phyloP scores from a whole-genome alignment of 2,797 vertebrate genomes.

The Cheirogaleus major region DNA sequence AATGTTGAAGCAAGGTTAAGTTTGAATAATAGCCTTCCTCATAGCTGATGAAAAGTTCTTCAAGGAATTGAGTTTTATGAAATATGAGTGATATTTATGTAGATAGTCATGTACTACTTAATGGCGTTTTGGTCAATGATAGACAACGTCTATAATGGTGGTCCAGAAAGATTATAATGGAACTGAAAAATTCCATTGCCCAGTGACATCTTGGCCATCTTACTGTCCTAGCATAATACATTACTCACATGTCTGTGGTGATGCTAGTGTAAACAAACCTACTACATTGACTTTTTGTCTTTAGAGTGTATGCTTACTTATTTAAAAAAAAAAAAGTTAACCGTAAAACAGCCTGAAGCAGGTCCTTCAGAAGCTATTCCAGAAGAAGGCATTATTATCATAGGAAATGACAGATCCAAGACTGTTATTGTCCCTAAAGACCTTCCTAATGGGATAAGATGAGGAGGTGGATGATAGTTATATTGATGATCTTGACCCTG shows the following conservation, averaged over 20 bases:
- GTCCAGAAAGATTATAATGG: background rate
- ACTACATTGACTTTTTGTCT: background rate
- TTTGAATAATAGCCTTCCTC: background rate
- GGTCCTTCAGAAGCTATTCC: background rate
- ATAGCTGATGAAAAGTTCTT: background rate
- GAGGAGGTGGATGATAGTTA: background rate
- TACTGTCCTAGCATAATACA: background rate
- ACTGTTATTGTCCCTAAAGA: background rate
- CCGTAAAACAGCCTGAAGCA: background rate
- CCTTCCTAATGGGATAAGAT: background rate
- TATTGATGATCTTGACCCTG: background rate
- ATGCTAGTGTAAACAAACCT: background rate
- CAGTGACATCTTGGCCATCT: background rate
- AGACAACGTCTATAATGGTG: background rate
- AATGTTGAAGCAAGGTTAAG: background rate
- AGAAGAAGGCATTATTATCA: background rate
- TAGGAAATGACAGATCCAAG: background rate
- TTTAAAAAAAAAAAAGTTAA: background rate
- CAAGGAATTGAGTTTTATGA: background rate
- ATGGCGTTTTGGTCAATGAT: background rate
- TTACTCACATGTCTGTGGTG: background rate
- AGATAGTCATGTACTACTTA: background rate
- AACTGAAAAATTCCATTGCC: background rate
- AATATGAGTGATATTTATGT: background rate
- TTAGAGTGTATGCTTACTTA: background rate